Base-by-base conservation (phyloP, 2,113 vertebrate species). In the Toxotes chatareus region DNA sequence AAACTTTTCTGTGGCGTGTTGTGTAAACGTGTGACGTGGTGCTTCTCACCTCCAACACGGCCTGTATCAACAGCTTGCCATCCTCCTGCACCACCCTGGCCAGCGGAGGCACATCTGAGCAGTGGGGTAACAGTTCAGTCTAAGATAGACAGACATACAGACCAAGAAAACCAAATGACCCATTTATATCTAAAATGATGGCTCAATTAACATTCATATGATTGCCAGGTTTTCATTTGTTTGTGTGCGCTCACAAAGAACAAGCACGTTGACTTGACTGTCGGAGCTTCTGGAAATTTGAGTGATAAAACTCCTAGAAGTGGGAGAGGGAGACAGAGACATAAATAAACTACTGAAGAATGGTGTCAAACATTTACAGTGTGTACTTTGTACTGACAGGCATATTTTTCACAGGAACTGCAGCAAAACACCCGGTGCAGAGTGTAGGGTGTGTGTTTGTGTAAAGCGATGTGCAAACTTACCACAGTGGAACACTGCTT, bases 401-500 rank as follows among this genome's bases (percentile, higher is more conserved):
- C 34, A 66, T 34, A 68, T 47, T 53, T 79, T 82, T 77, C 38
- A 3, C 56, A 68, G 44, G 36, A 66, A 76, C 36, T 51, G 49
- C 2, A 75, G 59, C 59, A 77, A 72, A 87, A 63, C 65, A 74
- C n/a, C 8, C 11, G 70, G 27, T 40, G n/a, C 36, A 47, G 7
- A 40, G 77, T 76, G 75, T 42, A 5, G 49, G 21, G n/a, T 56
- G 64, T 79, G 46, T 47, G 44, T 56, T 51, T 84, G 40, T 87
- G 47, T 61, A 27, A 73, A 63, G 27, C 31, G 6, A 49, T 36
- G 78, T 31, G 78, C 38, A 49, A 81, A 97, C 98, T 98, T 95
- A 99, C 98, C 98, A 92, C 98, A 99, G 75, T 99, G 98, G 93
- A 98, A 99, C 80, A 99, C 95, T 10, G 98, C 98, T 93, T 99